phyloP scores from a whole-genome alignment of 2,113 vertebrate species.

The Calyptomena viridis region DNA sequence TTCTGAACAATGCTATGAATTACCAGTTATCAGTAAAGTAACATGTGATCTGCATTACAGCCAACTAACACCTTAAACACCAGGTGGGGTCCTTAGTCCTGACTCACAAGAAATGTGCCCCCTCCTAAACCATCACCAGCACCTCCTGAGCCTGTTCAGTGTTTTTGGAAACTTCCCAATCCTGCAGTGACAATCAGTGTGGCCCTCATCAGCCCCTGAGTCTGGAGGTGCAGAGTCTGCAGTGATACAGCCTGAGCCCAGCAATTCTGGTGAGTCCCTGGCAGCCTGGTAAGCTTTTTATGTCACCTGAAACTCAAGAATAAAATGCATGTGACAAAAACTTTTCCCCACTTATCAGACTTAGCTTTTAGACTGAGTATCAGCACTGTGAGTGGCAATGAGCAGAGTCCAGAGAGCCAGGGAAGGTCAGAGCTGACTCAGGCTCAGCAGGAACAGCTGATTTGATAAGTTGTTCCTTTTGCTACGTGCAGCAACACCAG shows the following conservation, averaged over 20 bases:
- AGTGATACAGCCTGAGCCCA: background rate
- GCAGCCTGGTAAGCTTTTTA: background rate
- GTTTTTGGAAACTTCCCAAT: background rate
- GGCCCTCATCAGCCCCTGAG: background rate
- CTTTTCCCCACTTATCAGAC: background rate
- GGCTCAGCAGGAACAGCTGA: background rate
- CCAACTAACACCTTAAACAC: background rate
- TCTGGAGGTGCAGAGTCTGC: background rate
- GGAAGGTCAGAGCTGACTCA: conserved; percentile 53
- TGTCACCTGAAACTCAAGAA: background rate
- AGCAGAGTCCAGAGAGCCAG: background rate
- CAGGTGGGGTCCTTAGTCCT: background rate
- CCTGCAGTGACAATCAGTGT: rapidly evolving
- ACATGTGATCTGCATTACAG: background rate
- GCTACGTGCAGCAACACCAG: background rate
- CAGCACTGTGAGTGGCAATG: background rate
- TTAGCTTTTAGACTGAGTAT: background rate
- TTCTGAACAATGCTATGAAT: background rate
- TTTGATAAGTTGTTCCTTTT: conserved; percentile 25
- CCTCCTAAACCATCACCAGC: background rate
- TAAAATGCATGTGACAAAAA: background rate
- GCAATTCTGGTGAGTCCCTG: background rate
- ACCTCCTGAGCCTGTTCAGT: background rate
- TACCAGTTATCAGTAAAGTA: background rate
- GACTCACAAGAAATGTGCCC: background rate